These are phyloP conservation scores for Platycheirus rosarum DNA, from an alignment of 2,888 invertebrate species.

Conservation along the genomic window DNA sequence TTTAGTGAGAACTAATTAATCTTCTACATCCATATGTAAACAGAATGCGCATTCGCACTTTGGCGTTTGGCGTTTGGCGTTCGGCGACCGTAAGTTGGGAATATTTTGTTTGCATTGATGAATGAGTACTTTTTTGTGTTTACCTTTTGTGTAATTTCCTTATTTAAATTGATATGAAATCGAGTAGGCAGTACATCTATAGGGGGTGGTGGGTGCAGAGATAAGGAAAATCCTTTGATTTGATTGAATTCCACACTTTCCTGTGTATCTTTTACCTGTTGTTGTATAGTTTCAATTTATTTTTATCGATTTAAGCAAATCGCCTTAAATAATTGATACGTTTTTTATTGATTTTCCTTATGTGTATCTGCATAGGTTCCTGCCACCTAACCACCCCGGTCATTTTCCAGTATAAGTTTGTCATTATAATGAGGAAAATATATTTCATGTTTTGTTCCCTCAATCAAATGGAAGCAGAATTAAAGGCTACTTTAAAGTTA, in stretches of 20 bases:
- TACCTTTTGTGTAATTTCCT: constrained; percentile 21
- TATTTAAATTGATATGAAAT: not conserved
- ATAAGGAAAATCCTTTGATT: no score
- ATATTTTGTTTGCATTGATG: constrained; percentile 36
- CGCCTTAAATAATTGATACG: not conserved
- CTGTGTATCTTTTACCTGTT: constrained; percentile 18
- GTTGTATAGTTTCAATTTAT: constrained; percentile 16
- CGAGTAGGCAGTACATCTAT: not conserved
- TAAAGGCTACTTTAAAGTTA: no score
- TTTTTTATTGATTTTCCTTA: constrained; percentile 17
- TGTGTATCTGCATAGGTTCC: not conserved
- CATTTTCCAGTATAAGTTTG: not conserved
- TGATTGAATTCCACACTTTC: no score
- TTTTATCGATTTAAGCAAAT: constrained; percentile 32
- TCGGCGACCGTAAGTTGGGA: constrained; percentile 14
- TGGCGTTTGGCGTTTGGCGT: no score
- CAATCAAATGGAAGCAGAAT: no score
- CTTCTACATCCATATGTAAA: constrained; percentile 14
- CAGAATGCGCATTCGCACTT: constrained; percentile 28
- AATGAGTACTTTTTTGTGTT: constrained; percentile 10
- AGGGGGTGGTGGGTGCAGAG: no score
- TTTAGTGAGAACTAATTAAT: constrained; percentile 31
- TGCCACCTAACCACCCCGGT: not conserved
- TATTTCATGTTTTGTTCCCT: no score
- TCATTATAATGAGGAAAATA: no score